phyloP scores from a whole-genome alignment of 2,888 invertebrate species.

The Rosalia funebris region DNA sequence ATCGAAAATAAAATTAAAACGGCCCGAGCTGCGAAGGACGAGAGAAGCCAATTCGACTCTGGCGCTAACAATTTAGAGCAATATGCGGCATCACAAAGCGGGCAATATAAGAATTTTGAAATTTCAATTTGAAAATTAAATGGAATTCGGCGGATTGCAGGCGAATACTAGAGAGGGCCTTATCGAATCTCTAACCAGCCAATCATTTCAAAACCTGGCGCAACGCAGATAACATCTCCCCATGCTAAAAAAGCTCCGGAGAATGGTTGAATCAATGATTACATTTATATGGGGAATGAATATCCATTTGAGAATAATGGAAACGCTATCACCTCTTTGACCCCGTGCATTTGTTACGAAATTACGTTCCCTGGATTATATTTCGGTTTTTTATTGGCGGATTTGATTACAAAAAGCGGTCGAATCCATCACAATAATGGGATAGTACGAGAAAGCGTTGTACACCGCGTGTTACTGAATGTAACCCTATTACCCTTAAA shows the following conservation, averaged over 20 bases:
- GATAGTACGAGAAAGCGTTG: not conserved
- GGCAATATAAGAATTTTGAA: constrained; percentile 56
- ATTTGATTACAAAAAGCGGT: constrained; percentile 37
- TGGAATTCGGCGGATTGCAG: constrained; percentile 53
- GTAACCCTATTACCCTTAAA: too few relatives aligned
- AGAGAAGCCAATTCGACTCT: constrained; percentile 40
- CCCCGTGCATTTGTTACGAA: constrained; percentile 50
- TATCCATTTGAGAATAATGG: constrained; percentile 56
- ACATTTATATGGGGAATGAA: constrained; percentile 55
- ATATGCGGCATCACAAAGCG: constrained; percentile 50
- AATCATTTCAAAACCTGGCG: constrained; percentile 54
- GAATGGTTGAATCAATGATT: constrained; percentile 48
- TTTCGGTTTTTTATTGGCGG: constrained; percentile 30
- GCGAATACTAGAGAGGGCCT: constrained; percentile 49
- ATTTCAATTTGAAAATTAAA: constrained; percentile 60
- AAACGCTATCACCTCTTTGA: constrained; percentile 51
- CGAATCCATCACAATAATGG: constrained; percentile 26
- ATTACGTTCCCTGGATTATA: constrained; percentile 42
- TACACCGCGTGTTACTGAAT: not conserved
- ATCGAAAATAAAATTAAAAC: constrained; percentile 30
- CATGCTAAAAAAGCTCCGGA: constrained; percentile 51
- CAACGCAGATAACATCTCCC: constrained; percentile 55
- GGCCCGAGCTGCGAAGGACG: constrained; percentile 25
- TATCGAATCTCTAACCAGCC: constrained; percentile 55
- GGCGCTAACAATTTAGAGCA: constrained; percentile 43